Evolutionary conservation across 2,797 vertebrate species (phyloP), one percentile per base, ranked within the genome.

Genomic region (Halcyon badia): DNA sequence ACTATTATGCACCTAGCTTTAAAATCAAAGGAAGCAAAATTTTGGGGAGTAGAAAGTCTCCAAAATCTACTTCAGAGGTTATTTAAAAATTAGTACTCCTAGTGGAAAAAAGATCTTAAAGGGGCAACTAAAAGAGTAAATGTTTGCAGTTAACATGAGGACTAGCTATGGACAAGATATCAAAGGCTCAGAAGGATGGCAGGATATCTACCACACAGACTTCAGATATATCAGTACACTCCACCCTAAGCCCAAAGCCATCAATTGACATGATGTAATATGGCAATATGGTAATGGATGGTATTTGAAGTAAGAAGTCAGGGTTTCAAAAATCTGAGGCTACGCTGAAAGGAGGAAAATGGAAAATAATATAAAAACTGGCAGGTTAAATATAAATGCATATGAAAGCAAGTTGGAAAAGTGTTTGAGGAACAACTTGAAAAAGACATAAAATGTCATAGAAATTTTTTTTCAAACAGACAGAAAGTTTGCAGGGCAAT

Each of bases 301-400:
- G 4, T 69, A 70, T 83, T 49, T 39, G 24, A 91, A 75, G 25
- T 31, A 64, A 83, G 41, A 85, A 75, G 52, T 62, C n/a, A 68
- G 20, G 24, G 19, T 83, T 97, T 94, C 51, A 95, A 72, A 65
- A 82, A 90, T 51, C n/a, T 72, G 41, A 87, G 16, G 42, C 35
- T 79, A 54, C 1, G 5, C 0, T 46, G 17, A 93, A 66, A 86
- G 49, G 26, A 78, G 20, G 13, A 93, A 94, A 95, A 88, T 78
- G 15, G 69, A 80, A 93, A 96, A 90, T 39, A 68, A 65, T 78
- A 44, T 42, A 69, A 88, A 81, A 93, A 11, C 52, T 69, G 39
- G 10, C 33, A 72, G 11, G 54, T 75, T 79, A 88, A 86, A 82
- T 69, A 44, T 42, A 83, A 86, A 75, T 54, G 25, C 5, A 7